Base-by-base conservation (phyloP, 2,797 vertebrate species). In the Microcaecilia unicolor region DNA sequence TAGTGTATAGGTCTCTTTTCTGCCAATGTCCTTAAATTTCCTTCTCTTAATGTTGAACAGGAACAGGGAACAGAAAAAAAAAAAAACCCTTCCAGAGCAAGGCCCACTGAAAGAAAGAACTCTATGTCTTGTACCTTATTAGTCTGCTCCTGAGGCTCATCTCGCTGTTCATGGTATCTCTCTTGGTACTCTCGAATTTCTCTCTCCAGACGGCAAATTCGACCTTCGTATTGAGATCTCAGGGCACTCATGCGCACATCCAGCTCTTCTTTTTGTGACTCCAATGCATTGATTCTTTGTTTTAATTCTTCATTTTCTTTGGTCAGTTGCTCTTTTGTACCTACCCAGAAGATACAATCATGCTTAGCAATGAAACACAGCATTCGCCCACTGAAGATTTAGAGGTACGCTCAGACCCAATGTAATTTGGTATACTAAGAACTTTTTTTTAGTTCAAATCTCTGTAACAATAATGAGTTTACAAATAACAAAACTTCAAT, bases 161-260 rank as follows among this genome's bases (percentile, higher is more conserved):
- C 92, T 39, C 92, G 72, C 61, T 90, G 92, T 24, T 97, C 92
- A 4, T 80, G 77, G 34, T 94, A 93, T 37, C 93, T 80, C 57
- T 99, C 94, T 48, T 98, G 95, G 13, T 97, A 93, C 24, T 93
- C 92, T 11, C 93, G 67, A 11, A 96, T 81, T 43, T 97, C 93
- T 38, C 92, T 81, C 66, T 99, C 95, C 55, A 93, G 83, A 4
- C 95, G 86, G 70, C 80, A 88, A 47, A 99, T 84, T 2, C 92
- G 87, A 2, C 92, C 92, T 58, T 99, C 94, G 1, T 93, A 98
- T n/a, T 99, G 94, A 0, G 96, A 97, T 55, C 93, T 96, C 1
- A 99, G 80, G 0, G 93, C 92, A 1, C 85, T 92, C 70, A 98
- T 81, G 10, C 96, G 85, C 33, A 93, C 92, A 55, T 98, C 95